Evolutionary conservation across 2,888 invertebrate species (phyloP).

Genomic region (Aethes cnicana): DNA sequence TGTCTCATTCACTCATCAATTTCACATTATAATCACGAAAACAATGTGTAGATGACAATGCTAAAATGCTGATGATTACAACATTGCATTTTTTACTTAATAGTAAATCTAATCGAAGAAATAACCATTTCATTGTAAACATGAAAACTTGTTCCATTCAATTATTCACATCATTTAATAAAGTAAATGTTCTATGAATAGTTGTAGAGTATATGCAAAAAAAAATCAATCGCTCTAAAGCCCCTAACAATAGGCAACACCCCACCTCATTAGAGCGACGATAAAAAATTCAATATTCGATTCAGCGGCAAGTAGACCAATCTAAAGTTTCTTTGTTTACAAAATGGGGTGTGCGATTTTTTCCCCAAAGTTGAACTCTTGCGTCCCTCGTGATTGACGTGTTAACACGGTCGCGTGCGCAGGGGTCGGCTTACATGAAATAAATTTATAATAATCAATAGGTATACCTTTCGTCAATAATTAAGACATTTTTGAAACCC

Average conservation of each 20-base stretch:
- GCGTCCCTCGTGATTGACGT: constrained; percentile 34
- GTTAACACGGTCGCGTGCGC: constrained; percentile 28
- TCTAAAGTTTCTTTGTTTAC: constrained; percentile 31
- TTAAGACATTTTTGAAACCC: not conserved
- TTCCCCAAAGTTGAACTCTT: constrained; percentile 28
- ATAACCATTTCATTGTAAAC: too few relatives aligned
- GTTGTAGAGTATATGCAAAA: constrained; percentile 20
- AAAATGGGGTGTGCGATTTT: constrained; percentile 29
- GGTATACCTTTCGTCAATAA: not conserved
- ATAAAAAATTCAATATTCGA: constrained; percentile 32
- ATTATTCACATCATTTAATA: too few relatives aligned
- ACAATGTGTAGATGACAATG: too few relatives aligned
- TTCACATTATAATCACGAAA: too few relatives aligned
- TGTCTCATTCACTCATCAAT: too few relatives aligned
- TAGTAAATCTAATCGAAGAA: too few relatives aligned
- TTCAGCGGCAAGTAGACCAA: constrained; percentile 29
- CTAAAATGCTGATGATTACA: too few relatives aligned
- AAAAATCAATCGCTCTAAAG: constrained; percentile 28
- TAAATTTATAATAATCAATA: not conserved
- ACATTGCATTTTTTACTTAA: too few relatives aligned
- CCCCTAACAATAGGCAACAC: constrained; percentile 28
- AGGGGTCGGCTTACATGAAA: constrained; percentile 17
- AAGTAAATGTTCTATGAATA: not conserved
- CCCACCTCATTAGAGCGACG: constrained; percentile 26
- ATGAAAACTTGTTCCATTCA: too few relatives aligned